Evolutionary conservation across 2,797 vertebrate species (phyloP).

Genomic region (Diceros bicornis): DNA sequence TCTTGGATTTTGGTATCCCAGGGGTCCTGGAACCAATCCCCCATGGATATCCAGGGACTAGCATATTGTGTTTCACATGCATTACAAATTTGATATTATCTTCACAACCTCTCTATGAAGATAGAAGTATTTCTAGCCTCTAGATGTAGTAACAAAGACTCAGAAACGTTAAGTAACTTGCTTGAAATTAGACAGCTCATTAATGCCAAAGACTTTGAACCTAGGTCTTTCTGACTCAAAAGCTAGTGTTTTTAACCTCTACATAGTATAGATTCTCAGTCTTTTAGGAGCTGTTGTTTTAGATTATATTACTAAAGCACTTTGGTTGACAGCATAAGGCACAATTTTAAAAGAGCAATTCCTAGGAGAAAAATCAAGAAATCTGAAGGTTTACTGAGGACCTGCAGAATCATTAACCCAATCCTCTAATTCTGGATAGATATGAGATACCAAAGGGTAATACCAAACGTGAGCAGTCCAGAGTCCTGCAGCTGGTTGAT

Average conservation of each 20-base stretch:
- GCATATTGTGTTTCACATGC: neutral
- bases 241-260: neutral
- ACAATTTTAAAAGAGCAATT: neutral
- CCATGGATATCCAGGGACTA: too few relatives aligned
- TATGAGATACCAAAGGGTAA: neutral
- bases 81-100: neutral
- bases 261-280: neutral
- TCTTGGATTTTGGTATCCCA: too few relatives aligned
- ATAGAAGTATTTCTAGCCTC: neutral
- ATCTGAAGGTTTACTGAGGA: neutral
- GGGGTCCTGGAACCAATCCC: too few relatives aligned
- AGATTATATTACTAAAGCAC: neutral
- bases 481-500: neutral
- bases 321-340: conserved; percentile 15
- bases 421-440: neutral
- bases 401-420: neutral
- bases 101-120: neutral
- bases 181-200: neutral
- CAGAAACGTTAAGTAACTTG: conserved; percentile 16
- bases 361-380: neutral
- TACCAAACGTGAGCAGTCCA: neutral
- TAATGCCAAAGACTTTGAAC: neutral
- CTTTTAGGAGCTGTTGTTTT: neutral
- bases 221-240: neutral
- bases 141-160: neutral